A percentile compares a stretch with the other conserved stretches of the same genome.
These are phyloP conservation scores for Neogale vison DNA, from an alignment of 2,113 vertebrate species.

Conservation along the genomic window DNA sequence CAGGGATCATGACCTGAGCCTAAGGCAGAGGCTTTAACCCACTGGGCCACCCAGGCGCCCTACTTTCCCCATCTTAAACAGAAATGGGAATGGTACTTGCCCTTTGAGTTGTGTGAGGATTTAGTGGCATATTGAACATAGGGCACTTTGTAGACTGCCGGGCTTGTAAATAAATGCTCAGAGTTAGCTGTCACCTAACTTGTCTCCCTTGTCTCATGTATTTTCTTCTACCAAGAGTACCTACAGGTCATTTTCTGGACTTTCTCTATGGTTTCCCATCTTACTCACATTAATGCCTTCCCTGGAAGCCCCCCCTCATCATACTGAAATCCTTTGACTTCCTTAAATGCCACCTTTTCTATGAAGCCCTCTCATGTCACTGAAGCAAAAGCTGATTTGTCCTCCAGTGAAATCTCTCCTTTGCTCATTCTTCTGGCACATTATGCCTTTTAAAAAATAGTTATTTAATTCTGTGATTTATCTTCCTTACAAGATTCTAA, in stretches of 20 bases:
- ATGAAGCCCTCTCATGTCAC: not conserved
- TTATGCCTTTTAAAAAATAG: not conserved
- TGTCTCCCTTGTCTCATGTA: not conserved
- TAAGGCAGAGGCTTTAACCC: too few relatives aligned
- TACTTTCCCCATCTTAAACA: not conserved
- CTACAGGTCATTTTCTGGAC: not conserved
- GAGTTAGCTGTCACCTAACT: not conserved
- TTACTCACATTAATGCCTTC: not conserved
- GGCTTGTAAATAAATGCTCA: not conserved
- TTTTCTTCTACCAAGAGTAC: not conserved
- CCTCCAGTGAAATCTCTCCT: not conserved
- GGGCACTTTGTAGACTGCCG: not conserved
- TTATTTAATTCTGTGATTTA: not conserved
- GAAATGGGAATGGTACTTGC: not conserved
- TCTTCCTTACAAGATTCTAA: slow-evolving; percentile 5
- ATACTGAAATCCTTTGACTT: not conserved
- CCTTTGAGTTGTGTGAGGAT: not conserved
- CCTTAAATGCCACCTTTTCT: not conserved
- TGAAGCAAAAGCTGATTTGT: not conserved
- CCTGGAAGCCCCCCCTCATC: not conserved
- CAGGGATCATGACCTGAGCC: too few relatives aligned
- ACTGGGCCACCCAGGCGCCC: not conserved
- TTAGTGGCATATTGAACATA: not conserved
- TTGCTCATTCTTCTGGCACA: not conserved
- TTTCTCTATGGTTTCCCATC: not conserved